These are phyloP conservation scores for Dipus sagitta DNA, from an alignment of 2,797 vertebrate genomes.

Conservation along the genomic window DNA sequence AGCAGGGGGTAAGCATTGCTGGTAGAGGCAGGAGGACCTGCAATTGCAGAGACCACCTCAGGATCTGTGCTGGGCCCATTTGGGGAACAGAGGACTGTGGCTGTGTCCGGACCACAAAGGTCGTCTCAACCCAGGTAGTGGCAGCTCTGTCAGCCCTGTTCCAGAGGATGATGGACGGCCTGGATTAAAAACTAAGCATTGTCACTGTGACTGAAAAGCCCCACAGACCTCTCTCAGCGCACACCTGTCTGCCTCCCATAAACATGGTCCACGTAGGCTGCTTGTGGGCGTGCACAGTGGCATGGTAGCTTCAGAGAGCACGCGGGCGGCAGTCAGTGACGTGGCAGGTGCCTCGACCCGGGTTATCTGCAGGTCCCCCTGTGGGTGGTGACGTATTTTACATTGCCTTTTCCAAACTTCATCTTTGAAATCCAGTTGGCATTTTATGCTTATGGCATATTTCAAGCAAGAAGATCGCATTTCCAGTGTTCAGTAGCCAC, in stretches of 20 bases:
- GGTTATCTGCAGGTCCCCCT: not conserved
- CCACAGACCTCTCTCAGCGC: not conserved
- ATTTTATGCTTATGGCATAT: not conserved
- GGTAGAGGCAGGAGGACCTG: not conserved
- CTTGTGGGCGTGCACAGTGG: not conserved
- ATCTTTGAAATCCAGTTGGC: not conserved
- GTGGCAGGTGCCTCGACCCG: too few species aligned
- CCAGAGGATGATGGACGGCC: not conserved
- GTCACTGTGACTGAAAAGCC: not conserved
- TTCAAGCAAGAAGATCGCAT: not conserved
- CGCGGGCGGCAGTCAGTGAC: not conserved
- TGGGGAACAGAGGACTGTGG: too few species aligned
- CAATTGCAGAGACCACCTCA: rapidly evolving
- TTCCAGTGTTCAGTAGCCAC: not conserved
- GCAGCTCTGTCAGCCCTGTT: not conserved
- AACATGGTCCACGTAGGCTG: not conserved
- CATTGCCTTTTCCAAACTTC: not conserved
- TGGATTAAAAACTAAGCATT: not conserved
- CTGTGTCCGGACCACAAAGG: not conserved
- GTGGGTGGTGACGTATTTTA: not conserved
- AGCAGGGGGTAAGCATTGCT: not conserved
- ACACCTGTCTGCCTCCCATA: not conserved
- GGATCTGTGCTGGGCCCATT: not conserved
- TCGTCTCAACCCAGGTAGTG: not conserved
- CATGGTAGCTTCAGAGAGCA: not conserved